These are phyloP conservation scores for Seriola quinqueradiata DNA, from an alignment of 2,113 vertebrate species.

Conservation along the genomic window DNA sequence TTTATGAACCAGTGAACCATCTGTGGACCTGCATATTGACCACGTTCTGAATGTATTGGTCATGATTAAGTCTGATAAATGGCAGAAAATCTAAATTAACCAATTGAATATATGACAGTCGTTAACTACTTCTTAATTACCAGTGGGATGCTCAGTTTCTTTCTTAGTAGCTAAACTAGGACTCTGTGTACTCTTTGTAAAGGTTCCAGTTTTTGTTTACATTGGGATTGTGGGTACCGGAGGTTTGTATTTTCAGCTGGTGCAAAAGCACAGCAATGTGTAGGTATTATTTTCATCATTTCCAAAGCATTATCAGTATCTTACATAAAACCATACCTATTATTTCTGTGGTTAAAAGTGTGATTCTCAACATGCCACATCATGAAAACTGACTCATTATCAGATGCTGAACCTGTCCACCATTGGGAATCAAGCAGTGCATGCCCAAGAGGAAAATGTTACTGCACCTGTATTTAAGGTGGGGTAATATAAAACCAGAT, in stretches of 20 bases:
- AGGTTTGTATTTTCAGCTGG: background rate
- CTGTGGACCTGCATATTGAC: no score
- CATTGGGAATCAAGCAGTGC: background rate
- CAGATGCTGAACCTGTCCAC: constrained; percentile 24
- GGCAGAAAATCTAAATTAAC: background rate
- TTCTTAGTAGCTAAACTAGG: background rate
- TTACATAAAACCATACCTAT: background rate
- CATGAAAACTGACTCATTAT: constrained; percentile 40
- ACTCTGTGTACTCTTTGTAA: background rate
- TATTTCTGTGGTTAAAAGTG: background rate
- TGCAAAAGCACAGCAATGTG: background rate
- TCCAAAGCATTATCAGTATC: background rate
- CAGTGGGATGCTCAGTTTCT: no score
- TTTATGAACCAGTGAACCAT: no score
- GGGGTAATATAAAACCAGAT: background rate
- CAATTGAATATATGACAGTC: background rate
- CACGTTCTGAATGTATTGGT: background rate
- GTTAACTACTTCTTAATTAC: background rate
- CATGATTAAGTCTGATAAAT: background rate
- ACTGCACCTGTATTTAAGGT: constrained; percentile 11
- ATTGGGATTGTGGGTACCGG: background rate
- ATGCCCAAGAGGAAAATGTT: background rate
- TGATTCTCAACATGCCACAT: constrained; percentile 20
- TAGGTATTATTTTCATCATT: background rate
- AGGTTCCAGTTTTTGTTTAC: background rate